Evolutionary conservation across 2,113 vertebrate genomes (phyloP).

Genomic region (Gopherus evgoodei): DNA sequence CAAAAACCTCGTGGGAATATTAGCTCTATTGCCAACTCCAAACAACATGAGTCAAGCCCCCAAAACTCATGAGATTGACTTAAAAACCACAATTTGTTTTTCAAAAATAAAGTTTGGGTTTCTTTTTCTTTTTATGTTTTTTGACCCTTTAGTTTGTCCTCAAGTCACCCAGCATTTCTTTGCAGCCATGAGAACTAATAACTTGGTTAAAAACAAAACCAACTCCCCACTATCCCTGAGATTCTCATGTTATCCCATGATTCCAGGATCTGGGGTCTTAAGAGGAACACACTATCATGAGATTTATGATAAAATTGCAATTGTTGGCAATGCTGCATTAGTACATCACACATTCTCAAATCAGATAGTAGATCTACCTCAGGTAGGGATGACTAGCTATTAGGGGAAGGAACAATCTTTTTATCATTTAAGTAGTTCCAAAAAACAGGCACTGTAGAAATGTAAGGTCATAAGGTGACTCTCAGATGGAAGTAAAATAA

Average conservation of each 20-base stretch:
- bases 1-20: background rate
- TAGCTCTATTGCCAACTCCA: background rate
- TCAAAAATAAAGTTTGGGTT: background rate
- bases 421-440: background rate
- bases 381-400: background rate
- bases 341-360: background rate
- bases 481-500: conserved; percentile 32
- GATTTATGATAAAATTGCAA: background rate
- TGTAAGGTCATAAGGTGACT: background rate
- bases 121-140: background rate
- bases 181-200: background rate
- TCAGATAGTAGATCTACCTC: background rate
- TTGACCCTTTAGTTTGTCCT: background rate
- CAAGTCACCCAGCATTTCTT: background rate
- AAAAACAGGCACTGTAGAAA: background rate
- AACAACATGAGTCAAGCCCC: background rate
- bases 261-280: background rate
- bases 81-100: background rate
- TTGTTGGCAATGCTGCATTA: background rate
- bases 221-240: background rate
- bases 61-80: background rate
- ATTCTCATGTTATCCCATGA: background rate
- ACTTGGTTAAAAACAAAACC: background rate
- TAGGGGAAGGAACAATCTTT: background rate
- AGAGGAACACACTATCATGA: background rate